Percentiles rank a stretch among this genome's conserved stretches.
Evolutionary conservation across 2,797 vertebrate genomes (phyloP).

Genomic region (Phyllotis vaccarum): DNA sequence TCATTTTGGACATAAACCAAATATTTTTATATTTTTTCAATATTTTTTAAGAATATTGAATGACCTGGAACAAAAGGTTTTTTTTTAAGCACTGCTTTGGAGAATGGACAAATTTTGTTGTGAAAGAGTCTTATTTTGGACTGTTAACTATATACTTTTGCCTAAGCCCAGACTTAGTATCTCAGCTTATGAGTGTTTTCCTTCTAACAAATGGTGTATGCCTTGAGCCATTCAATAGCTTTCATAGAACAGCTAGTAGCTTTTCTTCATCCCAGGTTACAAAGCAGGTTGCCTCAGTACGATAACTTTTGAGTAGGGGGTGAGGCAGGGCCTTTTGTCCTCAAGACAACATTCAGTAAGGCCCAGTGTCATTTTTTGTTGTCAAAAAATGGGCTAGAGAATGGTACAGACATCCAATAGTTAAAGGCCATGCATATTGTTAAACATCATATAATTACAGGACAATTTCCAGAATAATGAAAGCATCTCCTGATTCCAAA

Average conservation of each 20-base stretch:
- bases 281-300: slow-evolving; percentile 24
- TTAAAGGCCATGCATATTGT: not conserved
- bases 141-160: slow-evolving; percentile 8
- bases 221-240: not conserved
- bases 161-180: slow-evolving; percentile 6
- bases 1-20: slow-evolving; percentile 36
- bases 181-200: not conserved
- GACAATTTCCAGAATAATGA: not conserved
- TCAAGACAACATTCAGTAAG: slow-evolving; percentile 32
- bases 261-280: not conserved
- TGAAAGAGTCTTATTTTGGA: not conserved
- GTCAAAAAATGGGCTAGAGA: not conserved
- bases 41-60: slow-evolving; percentile 38
- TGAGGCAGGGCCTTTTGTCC: not conserved
- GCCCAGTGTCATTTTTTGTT: slow-evolving; percentile 22
- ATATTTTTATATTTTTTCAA: not conserved
- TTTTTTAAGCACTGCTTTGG: slow-evolving; percentile 17
- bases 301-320: not conserved
- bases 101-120: not conserved
- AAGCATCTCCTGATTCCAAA: not conserved
- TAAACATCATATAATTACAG: not conserved
- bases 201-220: slow-evolving; percentile 33
- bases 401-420: not conserved
- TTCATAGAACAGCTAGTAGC: not conserved
- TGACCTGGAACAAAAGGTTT: not conserved